phyloP scores from a whole-genome alignment of 2,113 vertebrate genomes.

The Thinocorus orbignyianus region DNA sequence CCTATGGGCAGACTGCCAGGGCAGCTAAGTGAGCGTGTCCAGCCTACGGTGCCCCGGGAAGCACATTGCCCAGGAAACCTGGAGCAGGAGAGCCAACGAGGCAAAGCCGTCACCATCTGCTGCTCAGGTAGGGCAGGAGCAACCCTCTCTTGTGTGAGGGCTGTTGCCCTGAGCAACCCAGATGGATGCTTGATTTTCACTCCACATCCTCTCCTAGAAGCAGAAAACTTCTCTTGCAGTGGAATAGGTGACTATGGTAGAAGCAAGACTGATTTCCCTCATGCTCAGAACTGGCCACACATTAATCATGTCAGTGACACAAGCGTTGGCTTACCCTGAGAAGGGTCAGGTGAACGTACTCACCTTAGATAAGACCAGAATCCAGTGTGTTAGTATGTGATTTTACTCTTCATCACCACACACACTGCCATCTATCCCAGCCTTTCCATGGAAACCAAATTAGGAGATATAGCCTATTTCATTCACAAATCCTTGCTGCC shows the following conservation, averaged over 20 bases:
- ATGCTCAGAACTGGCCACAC: neutral
- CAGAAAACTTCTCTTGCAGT: neutral
- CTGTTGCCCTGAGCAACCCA: neutral
- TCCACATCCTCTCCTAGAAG: neutral
- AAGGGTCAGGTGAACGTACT: neutral
- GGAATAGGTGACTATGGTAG: neutral
- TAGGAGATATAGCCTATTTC: neutral
- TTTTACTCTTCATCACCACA: neutral
- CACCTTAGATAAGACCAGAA: neutral
- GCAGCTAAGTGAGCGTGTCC: neutral
- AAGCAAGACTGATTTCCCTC: neutral
- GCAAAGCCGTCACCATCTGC: neutral
- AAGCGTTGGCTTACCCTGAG: neutral
- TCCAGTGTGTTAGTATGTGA: rapidly evolving
- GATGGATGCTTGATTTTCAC: neutral
- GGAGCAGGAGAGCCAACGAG: neutral
- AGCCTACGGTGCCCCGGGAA: rapidly evolving
- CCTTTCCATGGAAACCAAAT: neutral
- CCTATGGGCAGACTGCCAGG: neutral
- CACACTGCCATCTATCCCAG: neutral
- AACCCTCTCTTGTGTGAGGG: neutral
- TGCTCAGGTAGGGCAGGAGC: neutral
- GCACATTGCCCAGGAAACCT: neutral
- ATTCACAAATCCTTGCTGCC: neutral
- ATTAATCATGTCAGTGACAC: neutral